phyloP scores from a whole-genome alignment of 2,888 invertebrate genomes.

The Drosophila austrosaltans region DNA sequence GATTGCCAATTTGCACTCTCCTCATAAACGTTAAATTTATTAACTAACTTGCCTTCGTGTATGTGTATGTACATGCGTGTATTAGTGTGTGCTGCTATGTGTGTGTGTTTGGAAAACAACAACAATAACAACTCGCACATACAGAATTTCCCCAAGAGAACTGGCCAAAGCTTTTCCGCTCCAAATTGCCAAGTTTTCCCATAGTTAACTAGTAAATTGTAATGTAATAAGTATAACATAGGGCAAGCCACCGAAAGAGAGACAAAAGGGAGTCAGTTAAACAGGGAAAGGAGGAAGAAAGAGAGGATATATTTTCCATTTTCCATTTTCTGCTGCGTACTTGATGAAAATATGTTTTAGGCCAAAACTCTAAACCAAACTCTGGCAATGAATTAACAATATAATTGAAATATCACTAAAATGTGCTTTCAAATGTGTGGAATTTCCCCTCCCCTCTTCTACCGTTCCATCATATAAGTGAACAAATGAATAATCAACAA shows the following conservation, averaged over 20 bases:
- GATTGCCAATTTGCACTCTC: slow-evolving; percentile 56
- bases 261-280: background rate
- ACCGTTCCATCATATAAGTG: background rate
- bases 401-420: slow-evolving; percentile 41
- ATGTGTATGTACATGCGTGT: slow-evolving; percentile 3
- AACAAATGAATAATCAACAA: slow-evolving; percentile 43
- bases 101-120: slow-evolving; percentile 18
- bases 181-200: slow-evolving; percentile 38
- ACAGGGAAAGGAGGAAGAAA: background rate
- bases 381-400: slow-evolving; percentile 40
- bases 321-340: slow-evolving; percentile 2
- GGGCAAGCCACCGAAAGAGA: background rate
- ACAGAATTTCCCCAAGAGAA: slow-evolving; percentile 32
- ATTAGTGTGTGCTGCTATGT: slow-evolving; percentile 8
- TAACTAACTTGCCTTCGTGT: slow-evolving; percentile 48
- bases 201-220: slow-evolving; percentile 20
- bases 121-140: slow-evolving; percentile 26
- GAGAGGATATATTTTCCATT: background rate
- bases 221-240: background rate
- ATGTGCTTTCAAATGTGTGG: slow-evolving; percentile 24
- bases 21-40: slow-evolving; percentile 55
- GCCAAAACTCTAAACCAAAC: background rate
- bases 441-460: background rate
- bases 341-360: background rate
- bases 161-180: slow-evolving; percentile 43